phyloP scores from a whole-genome alignment of 2,113 vertebrate genomes.

The Arothron firmamentum region DNA sequence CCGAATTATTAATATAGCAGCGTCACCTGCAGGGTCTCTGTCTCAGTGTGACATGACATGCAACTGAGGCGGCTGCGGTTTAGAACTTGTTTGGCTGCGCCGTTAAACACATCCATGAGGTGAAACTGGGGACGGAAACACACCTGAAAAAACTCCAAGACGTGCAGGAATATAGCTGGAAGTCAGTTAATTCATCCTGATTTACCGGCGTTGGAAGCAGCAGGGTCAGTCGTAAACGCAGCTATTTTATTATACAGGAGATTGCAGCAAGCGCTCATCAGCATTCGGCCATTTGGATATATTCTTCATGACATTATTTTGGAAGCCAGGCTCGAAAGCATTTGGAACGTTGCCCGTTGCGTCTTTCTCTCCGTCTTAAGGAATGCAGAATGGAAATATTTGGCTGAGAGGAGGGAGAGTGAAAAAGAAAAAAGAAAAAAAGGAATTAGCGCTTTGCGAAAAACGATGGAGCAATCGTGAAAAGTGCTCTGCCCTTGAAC shows the following conservation, averaged over 20 bases:
- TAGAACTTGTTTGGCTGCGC: conserved; percentile 31
- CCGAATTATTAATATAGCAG: too few relatives aligned
- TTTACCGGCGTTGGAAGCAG: background rate
- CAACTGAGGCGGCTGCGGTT: conserved; percentile 34
- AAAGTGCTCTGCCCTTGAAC: conserved; percentile 50
- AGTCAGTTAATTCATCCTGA: too few relatives aligned
- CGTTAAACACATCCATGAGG: conserved; percentile 23
- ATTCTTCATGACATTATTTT: conserved; percentile 22
- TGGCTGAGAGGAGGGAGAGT: conserved; percentile 2
- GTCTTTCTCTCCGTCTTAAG: conserved; percentile 35
- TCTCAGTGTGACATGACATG: conserved; percentile 18
- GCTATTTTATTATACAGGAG: background rate
- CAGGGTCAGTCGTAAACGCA: conserved; percentile 7
- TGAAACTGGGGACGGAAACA: conserved; percentile 34
- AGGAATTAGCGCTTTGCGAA: conserved; percentile 10
- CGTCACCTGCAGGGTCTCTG: too few relatives aligned
- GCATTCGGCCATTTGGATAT: conserved; percentile 6
- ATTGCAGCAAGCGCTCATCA: conserved; percentile 2
- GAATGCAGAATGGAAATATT: conserved; percentile 20
- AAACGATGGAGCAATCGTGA: conserved; percentile 32
- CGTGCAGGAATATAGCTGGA: too few relatives aligned
- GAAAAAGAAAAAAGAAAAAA: background rate
- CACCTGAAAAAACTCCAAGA: background rate
- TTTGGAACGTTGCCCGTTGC: conserved; percentile 25
- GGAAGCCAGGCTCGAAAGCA: conserved; percentile 29